A percentile compares a stretch with the other conserved stretches of the same genome.
phyloP scores from a whole-genome alignment of 2,888 invertebrate species.

The Ophonus ardosiacus region DNA sequence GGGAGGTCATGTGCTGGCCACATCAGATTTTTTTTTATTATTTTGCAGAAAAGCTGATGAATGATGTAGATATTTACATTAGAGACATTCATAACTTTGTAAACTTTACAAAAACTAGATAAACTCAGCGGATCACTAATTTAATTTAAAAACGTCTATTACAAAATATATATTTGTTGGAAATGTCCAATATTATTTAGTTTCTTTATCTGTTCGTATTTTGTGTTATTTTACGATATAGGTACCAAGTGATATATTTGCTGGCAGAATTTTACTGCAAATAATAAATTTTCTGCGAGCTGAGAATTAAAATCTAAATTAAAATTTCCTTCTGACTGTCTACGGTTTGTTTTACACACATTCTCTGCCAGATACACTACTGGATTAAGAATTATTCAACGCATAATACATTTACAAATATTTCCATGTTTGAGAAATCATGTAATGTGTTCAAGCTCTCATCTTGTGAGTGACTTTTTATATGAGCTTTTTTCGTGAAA shows the following conservation, averaged over 20 bases:
- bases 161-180: neutral
- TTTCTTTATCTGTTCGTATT: neutral
- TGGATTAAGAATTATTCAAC: neutral
- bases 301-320: conserved; percentile 32
- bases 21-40: too few species aligned
- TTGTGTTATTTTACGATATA: neutral
- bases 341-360: neutral
- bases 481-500: neutral
- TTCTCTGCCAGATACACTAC: neutral
- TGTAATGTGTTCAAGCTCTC: neutral
- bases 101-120: too few species aligned
- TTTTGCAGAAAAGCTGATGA: too few species aligned
- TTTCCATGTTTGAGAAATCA: too few species aligned
- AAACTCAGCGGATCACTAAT: neutral
- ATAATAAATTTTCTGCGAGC: neutral
- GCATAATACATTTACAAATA: neutral
- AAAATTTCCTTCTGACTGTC: conserved; percentile 9
- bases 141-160: neutral
- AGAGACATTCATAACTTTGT: too few species aligned
- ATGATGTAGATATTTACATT: too few species aligned
- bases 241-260: neutral
- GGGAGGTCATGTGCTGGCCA: too few species aligned
- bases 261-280: conserved; percentile 3
- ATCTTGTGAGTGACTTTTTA: neutral
- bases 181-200: too few species aligned